A percentile compares a stretch with the other conserved stretches of the same genome.
phyloP scores from a whole-genome alignment of 2,113 vertebrate species.

The Talpa occidentalis region DNA sequence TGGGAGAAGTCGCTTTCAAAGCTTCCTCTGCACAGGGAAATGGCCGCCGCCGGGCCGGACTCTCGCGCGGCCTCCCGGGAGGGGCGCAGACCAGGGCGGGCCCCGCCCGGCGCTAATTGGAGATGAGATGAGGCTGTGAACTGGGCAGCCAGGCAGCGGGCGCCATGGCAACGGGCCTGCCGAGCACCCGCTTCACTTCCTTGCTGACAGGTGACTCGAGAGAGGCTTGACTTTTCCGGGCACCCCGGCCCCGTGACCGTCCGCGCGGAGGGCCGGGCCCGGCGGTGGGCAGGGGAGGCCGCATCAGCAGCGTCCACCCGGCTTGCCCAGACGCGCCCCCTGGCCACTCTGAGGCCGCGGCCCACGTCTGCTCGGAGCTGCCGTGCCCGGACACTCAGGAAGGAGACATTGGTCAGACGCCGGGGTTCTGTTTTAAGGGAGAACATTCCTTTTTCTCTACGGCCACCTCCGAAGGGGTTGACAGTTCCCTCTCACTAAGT shows the following conservation, averaged over 20 bases:
- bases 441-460: background rate
- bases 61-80: no score
- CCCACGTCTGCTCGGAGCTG: no score
- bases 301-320: no score
- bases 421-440: background rate
- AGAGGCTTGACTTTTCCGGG: background rate
- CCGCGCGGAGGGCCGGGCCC: no score
- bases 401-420: background rate
- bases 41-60: no score
- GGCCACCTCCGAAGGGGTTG: background rate
- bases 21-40: background rate
- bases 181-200: slow-evolving; percentile 45
- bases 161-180: slow-evolving; percentile 32
- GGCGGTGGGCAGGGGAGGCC: no score
- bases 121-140: background rate
- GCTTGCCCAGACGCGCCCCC: no score
- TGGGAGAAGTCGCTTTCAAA: background rate
- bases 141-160: background rate
- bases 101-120: background rate
- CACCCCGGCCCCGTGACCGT: no score
- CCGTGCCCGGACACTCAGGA: no score
- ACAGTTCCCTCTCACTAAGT: background rate
- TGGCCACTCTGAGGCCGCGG: no score
- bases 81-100: no score
- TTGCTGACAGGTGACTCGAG: slow-evolving; percentile 31